phyloP scores from a whole-genome alignment of 1,140 invertebrate species.

The Aphidius gifuensis region DNA sequence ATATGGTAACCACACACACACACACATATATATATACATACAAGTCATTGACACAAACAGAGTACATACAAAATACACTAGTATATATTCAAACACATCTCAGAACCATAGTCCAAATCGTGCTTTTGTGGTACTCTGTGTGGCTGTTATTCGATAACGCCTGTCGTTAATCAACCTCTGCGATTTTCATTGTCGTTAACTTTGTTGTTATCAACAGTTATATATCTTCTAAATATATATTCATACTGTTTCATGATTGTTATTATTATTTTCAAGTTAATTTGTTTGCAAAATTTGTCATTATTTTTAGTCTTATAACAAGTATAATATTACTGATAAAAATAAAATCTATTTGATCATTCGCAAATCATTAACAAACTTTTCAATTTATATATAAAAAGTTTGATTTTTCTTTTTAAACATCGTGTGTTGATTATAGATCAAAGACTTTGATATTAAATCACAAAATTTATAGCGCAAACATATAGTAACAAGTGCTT shows the following conservation, averaged over 20 bases:
- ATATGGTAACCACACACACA: neutral
- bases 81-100: neutral
- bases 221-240: neutral
- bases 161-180: conserved; percentile 23
- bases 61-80: too few species aligned
- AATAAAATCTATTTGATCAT: too few species aligned
- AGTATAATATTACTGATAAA: too few species aligned
- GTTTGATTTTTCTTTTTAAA: conserved; percentile 8
- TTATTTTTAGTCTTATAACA: too few species aligned
- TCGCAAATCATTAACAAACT: conserved; percentile 24
- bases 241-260: too few species aligned
- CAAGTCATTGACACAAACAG: neutral
- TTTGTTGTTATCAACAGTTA: conserved; percentile 11
- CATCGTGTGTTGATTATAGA: neutral
- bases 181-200: conserved; percentile 22
- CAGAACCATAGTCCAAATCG: too few species aligned
- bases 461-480: conserved; percentile 1
- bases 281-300: neutral
- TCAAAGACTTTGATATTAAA: conserved; percentile 19
- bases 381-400: conserved; percentile 4
- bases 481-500: neutral
- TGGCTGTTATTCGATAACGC: conserved; percentile 20
- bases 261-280: too few species aligned
- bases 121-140: neutral
- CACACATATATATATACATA: neutral